Conservation (phyloP, 2,888 invertebrate genomes). For the Aelia acuminata region DNA sequence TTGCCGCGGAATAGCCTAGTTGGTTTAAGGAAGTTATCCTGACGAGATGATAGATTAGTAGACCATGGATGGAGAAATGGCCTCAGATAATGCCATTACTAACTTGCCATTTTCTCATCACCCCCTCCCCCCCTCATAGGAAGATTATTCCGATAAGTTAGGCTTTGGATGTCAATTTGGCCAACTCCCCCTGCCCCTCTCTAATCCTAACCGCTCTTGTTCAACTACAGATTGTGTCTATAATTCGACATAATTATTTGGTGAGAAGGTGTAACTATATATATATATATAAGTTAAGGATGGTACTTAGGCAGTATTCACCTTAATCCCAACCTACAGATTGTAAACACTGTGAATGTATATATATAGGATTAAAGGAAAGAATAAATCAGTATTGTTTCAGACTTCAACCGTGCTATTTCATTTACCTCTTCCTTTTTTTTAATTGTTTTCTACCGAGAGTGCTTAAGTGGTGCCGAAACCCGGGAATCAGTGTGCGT, state of each 20-base stretch:
- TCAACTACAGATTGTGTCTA: not conserved
- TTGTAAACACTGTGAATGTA: too few species aligned
- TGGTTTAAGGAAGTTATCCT: not conserved
- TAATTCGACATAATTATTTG: not conserved
- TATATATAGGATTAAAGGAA: too few species aligned
- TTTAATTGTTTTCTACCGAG: too few species aligned
- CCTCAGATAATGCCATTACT: conserved; percentile 41
- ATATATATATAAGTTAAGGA: too few species aligned
- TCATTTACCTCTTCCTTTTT: too few species aligned
- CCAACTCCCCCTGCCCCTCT: not conserved
- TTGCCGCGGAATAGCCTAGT: not conserved
- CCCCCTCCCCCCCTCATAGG: conserved; percentile 10
- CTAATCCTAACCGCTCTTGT: not conserved
- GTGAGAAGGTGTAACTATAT: not conserved
- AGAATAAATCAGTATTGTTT: too few species aligned
- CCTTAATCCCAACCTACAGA: too few species aligned
- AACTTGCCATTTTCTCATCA: conserved; percentile 42
- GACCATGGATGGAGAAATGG: conserved; percentile 49
- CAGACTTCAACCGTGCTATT: too few species aligned
- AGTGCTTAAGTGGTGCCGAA: too few species aligned
- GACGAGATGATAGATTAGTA: conserved; percentile 45
- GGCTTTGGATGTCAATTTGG: conserved; percentile 22
- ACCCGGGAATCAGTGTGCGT: too few species aligned
- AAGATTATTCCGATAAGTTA: conserved; percentile 48
- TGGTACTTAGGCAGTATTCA: too few species aligned